phyloP scores from a whole-genome alignment of 2,113 vertebrate species.

The Epinephelus moara region DNA sequence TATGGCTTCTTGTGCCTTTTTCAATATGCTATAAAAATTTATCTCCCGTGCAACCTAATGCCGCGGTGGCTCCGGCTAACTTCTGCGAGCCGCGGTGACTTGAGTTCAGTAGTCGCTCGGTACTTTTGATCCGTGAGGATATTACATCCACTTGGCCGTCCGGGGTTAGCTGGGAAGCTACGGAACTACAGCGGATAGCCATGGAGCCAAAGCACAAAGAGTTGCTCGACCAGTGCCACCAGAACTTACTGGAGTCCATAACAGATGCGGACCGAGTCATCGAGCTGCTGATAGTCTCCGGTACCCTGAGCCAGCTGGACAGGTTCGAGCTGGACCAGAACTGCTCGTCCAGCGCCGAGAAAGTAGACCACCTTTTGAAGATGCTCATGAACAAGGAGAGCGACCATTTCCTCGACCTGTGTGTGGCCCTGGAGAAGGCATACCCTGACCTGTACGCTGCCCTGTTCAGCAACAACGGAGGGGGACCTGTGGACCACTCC shows the following conservation, averaged over 20 bases:
- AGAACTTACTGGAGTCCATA: slow-evolving; percentile 94
- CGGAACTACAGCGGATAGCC: slow-evolving; percentile 81
- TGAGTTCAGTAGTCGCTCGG: slow-evolving; percentile 76
- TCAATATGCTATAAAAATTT: slow-evolving; percentile 83
- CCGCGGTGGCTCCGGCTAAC: slow-evolving; percentile 81
- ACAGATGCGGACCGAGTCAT: slow-evolving; percentile 92
- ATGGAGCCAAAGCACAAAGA: slow-evolving; percentile 98
- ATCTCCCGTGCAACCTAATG: slow-evolving; percentile 74
- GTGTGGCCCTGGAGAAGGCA: slow-evolving; percentile 95
- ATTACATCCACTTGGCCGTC: slow-evolving; percentile 65
- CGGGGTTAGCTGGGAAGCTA: slow-evolving; percentile 82
- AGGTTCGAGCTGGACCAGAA: slow-evolving; percentile 89
- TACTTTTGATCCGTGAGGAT: slow-evolving; percentile 76
- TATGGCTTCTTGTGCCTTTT: slow-evolving; percentile 90
- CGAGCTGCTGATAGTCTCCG: slow-evolving; percentile 90
- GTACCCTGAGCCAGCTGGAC: slow-evolving; percentile 88
- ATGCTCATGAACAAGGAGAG: slow-evolving; percentile 95
- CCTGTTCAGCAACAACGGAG: slow-evolving; percentile 91
- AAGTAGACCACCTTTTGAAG: slow-evolving; percentile 94
- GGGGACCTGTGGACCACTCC: slow-evolving; percentile 85
- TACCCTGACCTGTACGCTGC: slow-evolving; percentile 93
- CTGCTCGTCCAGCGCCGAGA: slow-evolving; percentile 87
- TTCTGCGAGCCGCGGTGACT: slow-evolving; percentile 79
- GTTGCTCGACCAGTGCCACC: slow-evolving; percentile 94
- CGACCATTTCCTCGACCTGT: slow-evolving; percentile 96